Conservation (phyloP, 2,888 invertebrate species). For the Punctoribates punctum region DNA sequence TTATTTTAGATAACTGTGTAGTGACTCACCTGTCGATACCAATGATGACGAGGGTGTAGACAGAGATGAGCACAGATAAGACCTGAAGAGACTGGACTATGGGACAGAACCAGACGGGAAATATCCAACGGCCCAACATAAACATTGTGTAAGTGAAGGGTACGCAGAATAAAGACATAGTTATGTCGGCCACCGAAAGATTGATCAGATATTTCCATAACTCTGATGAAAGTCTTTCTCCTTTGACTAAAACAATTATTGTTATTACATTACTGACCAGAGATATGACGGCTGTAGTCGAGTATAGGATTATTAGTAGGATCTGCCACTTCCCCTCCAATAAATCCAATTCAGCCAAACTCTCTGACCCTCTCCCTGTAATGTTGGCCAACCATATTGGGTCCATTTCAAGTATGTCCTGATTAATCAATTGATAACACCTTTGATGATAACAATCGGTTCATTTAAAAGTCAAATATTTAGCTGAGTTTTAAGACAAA, state of each 20-base stretch:
- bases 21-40: conserved; percentile 54
- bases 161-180: conserved; percentile 83
- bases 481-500: too few species aligned
- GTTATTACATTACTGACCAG: conserved; percentile 56
- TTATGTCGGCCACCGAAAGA: conserved; percentile 78
- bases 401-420: too few species aligned
- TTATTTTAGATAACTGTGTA: neutral
- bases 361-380: neutral
- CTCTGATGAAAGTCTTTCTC: conserved; percentile 52
- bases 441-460: too few species aligned
- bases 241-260: conserved; percentile 55
- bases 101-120: conserved; percentile 56
- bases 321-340: conserved; percentile 46
- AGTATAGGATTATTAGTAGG: conserved; percentile 54
- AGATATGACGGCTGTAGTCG: conserved; percentile 55
- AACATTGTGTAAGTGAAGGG: conserved; percentile 66
- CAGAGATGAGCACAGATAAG: conserved; percentile 54
- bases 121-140: conserved; percentile 54
- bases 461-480: too few species aligned
- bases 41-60: conserved; percentile 56
- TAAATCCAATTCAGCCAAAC: neutral
- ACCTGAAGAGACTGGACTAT: conserved; percentile 56
- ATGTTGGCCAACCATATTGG: neutral
- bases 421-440: too few species aligned
- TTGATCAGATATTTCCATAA: conserved; percentile 66